A percentile compares a stretch with the other conserved stretches of the same genome.
Evolutionary conservation across 2,888 invertebrate species (phyloP).

Genomic region (Chymomyza amoena): DNA sequence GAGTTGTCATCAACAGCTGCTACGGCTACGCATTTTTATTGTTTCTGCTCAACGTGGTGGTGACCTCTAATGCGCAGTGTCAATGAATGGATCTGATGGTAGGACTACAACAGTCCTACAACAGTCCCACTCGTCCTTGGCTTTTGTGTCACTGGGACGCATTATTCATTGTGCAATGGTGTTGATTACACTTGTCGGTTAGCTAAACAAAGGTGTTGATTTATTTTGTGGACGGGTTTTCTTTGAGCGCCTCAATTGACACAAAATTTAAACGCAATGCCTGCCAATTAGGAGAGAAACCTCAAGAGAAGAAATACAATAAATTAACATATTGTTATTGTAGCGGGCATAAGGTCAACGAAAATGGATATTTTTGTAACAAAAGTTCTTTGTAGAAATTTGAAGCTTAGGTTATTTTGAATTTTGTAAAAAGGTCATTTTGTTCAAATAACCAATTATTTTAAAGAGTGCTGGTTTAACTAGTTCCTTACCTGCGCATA

Average conservation of each 20-base stretch:
- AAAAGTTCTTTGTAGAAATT: neutral
- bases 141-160: conserved; percentile 20
- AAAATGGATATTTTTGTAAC: neutral
- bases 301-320: conserved; percentile 5
- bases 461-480: too few relatives aligned
- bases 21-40: conserved; percentile 31
- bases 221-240: conserved; percentile 30
- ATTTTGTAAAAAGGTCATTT: too few relatives aligned
- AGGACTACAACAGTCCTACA: conserved; percentile 19
- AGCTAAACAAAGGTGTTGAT: conserved; percentile 31
- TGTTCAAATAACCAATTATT: too few relatives aligned
- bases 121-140: neutral
- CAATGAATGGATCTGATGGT: neutral
- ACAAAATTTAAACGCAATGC: neutral
- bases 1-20: conserved; percentile 12
- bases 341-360: neutral
- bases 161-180: conserved; percentile 42
- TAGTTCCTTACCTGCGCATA: too few relatives aligned
- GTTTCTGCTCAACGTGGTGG: neutral
- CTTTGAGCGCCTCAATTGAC: neutral
- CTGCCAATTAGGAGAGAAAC: neutral
- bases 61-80: neutral
- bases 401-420: neutral
- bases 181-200: conserved; percentile 43
- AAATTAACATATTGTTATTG: conserved; percentile 10